Evolutionary conservation across 2,888 invertebrate genomes (phyloP).

Genomic region (Limnephilus lunatus): DNA sequence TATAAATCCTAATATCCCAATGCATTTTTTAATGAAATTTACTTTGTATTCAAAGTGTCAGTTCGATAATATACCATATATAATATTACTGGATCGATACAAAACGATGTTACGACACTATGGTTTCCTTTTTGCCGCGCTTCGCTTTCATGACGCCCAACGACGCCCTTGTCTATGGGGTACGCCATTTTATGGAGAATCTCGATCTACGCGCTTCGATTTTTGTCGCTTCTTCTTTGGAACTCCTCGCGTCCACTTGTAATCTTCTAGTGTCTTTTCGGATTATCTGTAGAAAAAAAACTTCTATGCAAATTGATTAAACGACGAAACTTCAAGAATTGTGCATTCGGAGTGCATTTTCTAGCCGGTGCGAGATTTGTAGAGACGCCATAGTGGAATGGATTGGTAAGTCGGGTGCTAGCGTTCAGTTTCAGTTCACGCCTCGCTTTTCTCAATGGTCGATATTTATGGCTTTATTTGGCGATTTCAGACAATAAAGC

Average conservation of each 20-base stretch:
- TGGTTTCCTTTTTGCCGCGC: constrained; percentile 52
- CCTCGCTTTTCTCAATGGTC: constrained; percentile 13
- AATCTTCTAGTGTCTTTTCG: constrained; percentile 36
- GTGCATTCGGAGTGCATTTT: neutral
- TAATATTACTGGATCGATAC: constrained; percentile 29
- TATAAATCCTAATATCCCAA: too few relatives aligned
- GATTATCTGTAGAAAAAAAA: constrained; percentile 39
- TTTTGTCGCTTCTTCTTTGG: constrained; percentile 54
- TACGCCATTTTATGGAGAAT: constrained; percentile 55
- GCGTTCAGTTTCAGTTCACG: constrained; percentile 8
- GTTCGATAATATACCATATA: too few relatives aligned
- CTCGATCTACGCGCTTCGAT: constrained; percentile 51
- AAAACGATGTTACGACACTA: constrained; percentile 27
- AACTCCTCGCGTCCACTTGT: constrained; percentile 16
- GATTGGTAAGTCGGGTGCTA: constrained; percentile 26
- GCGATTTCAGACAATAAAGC: neutral
- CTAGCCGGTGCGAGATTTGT: constrained; percentile 25
- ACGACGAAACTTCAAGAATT: constrained; percentile 10
- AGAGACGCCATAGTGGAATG: constrained; percentile 44
- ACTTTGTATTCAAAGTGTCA: too few relatives aligned
- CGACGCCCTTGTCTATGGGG: constrained; percentile 54
- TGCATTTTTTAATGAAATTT: too few relatives aligned
- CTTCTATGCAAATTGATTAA: constrained; percentile 45
- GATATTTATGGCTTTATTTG: neutral
- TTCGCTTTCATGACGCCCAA: constrained; percentile 47